Percentiles rank a stretch among this genome's conserved stretches.
phyloP scores from a whole-genome alignment of 2,888 invertebrate genomes.

The Cremastinae sp. region DNA sequence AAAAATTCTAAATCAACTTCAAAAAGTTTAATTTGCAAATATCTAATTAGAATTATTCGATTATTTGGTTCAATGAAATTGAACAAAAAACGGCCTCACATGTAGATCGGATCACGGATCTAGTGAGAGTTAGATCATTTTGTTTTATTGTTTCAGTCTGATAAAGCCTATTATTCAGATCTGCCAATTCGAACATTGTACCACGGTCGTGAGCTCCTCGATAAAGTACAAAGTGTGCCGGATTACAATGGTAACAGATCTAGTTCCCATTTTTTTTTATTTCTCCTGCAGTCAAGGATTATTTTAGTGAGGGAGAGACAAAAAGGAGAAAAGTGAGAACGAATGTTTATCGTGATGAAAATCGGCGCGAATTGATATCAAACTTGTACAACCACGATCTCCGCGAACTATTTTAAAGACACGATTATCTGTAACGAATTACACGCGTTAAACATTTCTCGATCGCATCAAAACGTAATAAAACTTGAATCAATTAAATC shows the following conservation, averaged over 20 bases:
- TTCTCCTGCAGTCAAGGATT: constrained; percentile 14
- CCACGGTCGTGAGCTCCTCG: constrained; percentile 11
- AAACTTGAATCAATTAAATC: too few species aligned
- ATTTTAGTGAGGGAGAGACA: constrained; percentile 11
- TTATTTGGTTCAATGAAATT: too few species aligned
- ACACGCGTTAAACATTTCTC: too few species aligned
- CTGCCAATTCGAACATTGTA: constrained; percentile 40
- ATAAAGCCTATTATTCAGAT: constrained; percentile 13
- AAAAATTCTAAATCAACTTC: too few species aligned
- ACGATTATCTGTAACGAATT: too few species aligned
- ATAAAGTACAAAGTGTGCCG: constrained; percentile 18
- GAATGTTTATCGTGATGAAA: background rate
- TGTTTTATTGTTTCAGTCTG: constrained; percentile 21
- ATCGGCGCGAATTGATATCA: too few species aligned
- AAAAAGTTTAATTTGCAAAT: too few species aligned
- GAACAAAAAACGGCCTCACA: background rate
- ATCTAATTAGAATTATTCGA: too few species aligned
- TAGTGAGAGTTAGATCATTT: constrained; percentile 25
- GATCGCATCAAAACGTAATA: background rate
- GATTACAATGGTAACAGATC: constrained; percentile 27
- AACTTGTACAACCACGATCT: too few species aligned
- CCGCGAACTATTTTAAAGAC: too few species aligned
- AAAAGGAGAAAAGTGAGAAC: constrained; percentile 4
- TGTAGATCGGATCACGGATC: constrained; percentile 31
- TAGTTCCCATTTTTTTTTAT: constrained; percentile 4